Conservation (phyloP, 2,113 vertebrate species). For the Ictalurus punctatus region DNA sequence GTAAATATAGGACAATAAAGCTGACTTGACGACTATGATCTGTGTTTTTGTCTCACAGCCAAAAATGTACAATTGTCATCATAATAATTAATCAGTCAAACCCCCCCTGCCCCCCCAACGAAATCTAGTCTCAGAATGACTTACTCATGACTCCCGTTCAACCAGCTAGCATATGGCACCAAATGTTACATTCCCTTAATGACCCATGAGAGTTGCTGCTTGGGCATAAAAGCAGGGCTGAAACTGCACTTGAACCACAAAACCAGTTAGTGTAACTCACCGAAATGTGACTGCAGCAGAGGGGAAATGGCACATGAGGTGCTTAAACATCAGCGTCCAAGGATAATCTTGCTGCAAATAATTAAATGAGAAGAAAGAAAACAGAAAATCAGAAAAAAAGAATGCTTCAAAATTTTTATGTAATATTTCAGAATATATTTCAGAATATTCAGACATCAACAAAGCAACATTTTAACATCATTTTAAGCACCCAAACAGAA, state of each 20-base stretch:
- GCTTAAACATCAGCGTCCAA: neutral
- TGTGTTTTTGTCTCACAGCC: slow-evolving; percentile 41
- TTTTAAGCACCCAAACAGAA: neutral
- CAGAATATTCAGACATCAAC: neutral
- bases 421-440: neutral
- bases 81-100: slow-evolving; percentile 77
- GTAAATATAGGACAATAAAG: neutral
- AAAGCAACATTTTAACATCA: slow-evolving; percentile 19
- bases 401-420: neutral
- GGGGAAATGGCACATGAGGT: slow-evolving; percentile 15
- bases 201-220: slow-evolving; percentile 68
- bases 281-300: slow-evolving; percentile 47
- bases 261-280: slow-evolving; percentile 52
- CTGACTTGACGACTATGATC: slow-evolving; percentile 35
- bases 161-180: slow-evolving; percentile 77
- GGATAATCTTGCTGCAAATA: neutral
- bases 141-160: slow-evolving; percentile 72
- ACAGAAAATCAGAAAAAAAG: neutral
- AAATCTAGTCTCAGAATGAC: slow-evolving; percentile 65
- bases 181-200: slow-evolving; percentile 75
- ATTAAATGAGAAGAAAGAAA: slow-evolving; percentile 7
- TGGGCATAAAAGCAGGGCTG: slow-evolving; percentile 60
- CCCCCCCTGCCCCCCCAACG: slow-evolving; percentile 48
- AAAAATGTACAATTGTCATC: slow-evolving; percentile 59
- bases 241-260: slow-evolving; percentile 41